Evolutionary conservation across 2,888 invertebrate species (phyloP).

Genomic region (Metopia argyrocephala): DNA sequence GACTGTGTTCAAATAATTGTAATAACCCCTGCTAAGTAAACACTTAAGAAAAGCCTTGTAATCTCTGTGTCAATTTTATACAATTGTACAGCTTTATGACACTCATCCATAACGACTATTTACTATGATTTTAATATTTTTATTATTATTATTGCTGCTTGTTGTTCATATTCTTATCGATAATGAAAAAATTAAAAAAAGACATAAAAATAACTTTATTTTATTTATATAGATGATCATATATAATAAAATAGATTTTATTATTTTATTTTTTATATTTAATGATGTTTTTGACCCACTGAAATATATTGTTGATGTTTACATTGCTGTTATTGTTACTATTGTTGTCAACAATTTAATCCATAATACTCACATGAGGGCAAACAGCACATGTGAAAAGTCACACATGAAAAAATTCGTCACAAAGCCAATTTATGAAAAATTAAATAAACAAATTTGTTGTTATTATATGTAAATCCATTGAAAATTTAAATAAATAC

Average conservation of each 20-base stretch:
- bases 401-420: background rate
- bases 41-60: constrained; percentile 21
- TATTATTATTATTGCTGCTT: background rate
- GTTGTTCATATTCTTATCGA: too few species aligned
- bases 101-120: background rate
- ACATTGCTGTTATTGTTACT: constrained; percentile 26
- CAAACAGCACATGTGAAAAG: background rate
- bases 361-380: constrained; percentile 7
- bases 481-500: background rate
- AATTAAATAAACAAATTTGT: background rate
- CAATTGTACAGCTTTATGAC: background rate
- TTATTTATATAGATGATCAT: too few species aligned
- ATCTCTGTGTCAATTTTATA: background rate
- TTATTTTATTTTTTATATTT: background rate
- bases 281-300: constrained; percentile 37
- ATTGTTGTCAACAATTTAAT: constrained; percentile 32
- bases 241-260: too few species aligned
- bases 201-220: too few species aligned
- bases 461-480: background rate
- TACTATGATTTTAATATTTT: background rate
- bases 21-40: background rate
- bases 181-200: too few species aligned
- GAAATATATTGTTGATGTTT: constrained; percentile 16
- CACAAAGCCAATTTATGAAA: background rate
- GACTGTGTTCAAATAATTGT: too few species aligned